phyloP scores from a whole-genome alignment of 2,113 vertebrate species.

The Leiothrix lutea region DNA sequence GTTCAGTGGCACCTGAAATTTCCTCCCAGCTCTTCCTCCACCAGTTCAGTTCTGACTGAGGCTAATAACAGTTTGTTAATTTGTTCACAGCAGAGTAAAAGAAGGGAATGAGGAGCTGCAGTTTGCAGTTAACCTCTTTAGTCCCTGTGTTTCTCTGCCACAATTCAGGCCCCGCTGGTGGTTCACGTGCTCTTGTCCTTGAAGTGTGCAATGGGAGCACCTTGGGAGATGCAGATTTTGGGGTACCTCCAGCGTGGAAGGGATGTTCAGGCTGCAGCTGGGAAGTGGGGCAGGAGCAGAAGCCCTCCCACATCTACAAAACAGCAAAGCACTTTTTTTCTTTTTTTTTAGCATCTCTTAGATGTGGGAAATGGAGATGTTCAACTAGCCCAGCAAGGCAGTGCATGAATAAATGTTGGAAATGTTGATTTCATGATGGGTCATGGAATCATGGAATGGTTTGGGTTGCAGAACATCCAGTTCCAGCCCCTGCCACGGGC shows the following conservation, averaged over 20 bases:
- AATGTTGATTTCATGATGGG: background rate
- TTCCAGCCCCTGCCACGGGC: background rate
- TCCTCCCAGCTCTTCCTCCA: background rate
- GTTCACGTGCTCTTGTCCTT: rapidly evolving
- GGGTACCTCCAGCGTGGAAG: background rate
- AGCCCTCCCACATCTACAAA: background rate
- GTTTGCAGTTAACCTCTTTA: background rate
- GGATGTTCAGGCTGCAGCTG: background rate
- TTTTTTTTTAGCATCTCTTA: background rate
- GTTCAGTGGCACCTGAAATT: background rate
- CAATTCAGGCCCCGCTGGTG: rapidly evolving
- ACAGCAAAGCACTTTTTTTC: background rate
- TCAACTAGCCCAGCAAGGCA: background rate
- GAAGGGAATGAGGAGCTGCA: background rate
- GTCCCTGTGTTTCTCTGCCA: background rate
- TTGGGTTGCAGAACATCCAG: background rate
- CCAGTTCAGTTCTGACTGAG: background rate
- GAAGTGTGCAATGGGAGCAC: background rate
- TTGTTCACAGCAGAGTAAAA: background rate
- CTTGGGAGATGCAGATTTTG: background rate
- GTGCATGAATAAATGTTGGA: rapidly evolving
- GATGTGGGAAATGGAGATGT: background rate
- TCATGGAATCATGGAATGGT: background rate
- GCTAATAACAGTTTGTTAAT: background rate
- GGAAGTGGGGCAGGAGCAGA: background rate